phyloP scores from a whole-genome alignment of 2,797 vertebrate genomes.

The Gorsachius magnificus region DNA sequence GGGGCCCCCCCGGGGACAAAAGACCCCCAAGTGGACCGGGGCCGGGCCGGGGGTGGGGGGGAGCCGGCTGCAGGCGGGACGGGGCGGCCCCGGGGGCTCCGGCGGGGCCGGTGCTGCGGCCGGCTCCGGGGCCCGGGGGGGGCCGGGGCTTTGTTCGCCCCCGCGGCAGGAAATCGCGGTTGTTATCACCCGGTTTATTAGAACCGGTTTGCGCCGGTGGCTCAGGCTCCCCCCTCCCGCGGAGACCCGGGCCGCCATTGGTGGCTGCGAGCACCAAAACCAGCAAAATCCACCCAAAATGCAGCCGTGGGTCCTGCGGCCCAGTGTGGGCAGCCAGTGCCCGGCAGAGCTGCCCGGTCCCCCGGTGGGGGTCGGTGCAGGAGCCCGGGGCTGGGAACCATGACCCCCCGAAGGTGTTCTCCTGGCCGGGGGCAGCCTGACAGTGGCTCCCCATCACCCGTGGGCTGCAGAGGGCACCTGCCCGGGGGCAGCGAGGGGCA shows the following conservation, averaged over 20 bases:
- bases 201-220: not conserved
- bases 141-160: not conserved
- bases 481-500: not conserved
- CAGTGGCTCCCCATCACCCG: not conserved
- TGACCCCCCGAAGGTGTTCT: fast-evolving
- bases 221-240: not conserved
- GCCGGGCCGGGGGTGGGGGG: not conserved
- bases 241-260: not conserved
- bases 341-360: not conserved
- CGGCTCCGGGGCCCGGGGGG: too few species aligned
- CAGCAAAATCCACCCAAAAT: not conserved
- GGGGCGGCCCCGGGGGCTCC: not conserved
- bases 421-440: not conserved
- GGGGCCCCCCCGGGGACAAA: not conserved
- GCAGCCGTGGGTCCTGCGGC: not conserved
- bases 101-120: not conserved
- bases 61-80: not conserved
- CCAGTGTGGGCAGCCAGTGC: not conserved
- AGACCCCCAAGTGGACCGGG: not conserved
- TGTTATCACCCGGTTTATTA: not conserved
- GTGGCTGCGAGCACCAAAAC: not conserved
- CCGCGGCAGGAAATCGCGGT: not conserved
- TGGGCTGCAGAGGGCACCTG: not conserved
- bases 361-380: not conserved
- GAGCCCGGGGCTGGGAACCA: not conserved